These are phyloP conservation scores for Chelon auratus DNA, from an alignment of 2,797 vertebrate genomes.

Conservation along the genomic window DNA sequence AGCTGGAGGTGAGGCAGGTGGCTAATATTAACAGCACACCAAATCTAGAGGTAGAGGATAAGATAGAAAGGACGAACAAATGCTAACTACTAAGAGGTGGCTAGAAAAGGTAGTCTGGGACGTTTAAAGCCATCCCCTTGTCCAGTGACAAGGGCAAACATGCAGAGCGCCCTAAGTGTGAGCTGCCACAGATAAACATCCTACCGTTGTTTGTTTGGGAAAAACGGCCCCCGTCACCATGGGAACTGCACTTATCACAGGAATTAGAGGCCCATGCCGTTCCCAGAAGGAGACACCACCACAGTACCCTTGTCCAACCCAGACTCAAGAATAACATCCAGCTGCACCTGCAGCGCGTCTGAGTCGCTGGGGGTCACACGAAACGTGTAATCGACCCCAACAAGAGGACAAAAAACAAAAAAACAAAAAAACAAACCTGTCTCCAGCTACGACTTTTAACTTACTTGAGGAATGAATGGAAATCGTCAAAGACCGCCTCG, in stretches of 20 bases:
- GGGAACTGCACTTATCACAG: constrained; percentile 90
- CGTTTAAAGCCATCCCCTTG: constrained; percentile 56
- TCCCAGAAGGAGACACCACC: constrained; percentile 85
- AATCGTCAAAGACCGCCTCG: constrained; percentile 98
- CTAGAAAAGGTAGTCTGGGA: constrained; percentile 34
- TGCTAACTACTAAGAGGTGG: constrained; percentile 38
- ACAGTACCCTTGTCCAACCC: constrained; percentile 75
- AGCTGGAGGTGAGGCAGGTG: not conserved
- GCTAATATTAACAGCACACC: constrained; percentile 7
- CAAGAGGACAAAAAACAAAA: constrained; percentile 45
- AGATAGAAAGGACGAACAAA: constrained; percentile 45
- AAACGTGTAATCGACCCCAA: constrained; percentile 58
- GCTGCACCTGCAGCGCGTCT: constrained; percentile 73
- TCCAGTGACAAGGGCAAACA: constrained; percentile 87
- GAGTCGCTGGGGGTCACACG: constrained; percentile 46
- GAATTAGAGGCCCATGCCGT: constrained; percentile 89
- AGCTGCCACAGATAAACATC: constrained; percentile 90
- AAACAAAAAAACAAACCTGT: constrained; percentile 3
- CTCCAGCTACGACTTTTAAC: constrained; percentile 61
- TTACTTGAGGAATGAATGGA: constrained; percentile 99
- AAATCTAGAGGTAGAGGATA: constrained; percentile 20
- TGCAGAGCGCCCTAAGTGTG: constrained; percentile 81
- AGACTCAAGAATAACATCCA: constrained; percentile 73
- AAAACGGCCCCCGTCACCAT: constrained; percentile 87
- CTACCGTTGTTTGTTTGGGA: constrained; percentile 90